Evolutionary conservation across 2,888 invertebrate genomes (phyloP).

Genomic region (Spisula solida): DNA sequence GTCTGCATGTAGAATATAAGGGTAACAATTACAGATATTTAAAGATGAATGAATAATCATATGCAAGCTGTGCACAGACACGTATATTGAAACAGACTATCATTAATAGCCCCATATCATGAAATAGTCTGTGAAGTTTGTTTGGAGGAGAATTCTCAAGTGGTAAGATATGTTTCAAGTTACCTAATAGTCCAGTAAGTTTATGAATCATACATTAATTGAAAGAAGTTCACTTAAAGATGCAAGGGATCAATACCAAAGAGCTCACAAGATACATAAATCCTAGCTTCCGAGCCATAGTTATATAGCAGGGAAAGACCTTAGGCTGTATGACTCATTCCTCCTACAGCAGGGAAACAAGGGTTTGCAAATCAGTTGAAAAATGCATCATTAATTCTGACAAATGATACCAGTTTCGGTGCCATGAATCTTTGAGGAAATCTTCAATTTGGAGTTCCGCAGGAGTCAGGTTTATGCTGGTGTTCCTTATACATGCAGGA

Average conservation of each 20-base stretch:
- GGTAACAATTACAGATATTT: no score
- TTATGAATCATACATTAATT: constrained; percentile 12
- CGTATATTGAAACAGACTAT: neutral
- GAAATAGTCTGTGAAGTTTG: constrained; percentile 1
- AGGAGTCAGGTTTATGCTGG: constrained; percentile 19
- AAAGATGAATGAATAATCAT: no score
- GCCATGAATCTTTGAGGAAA: neutral
- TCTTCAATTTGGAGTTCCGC: neutral
- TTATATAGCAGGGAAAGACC: neutral
- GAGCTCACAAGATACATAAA: neutral
- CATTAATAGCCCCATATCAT: constrained; percentile 9
- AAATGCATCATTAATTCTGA: constrained; percentile 28
- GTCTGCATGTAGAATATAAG: no score
- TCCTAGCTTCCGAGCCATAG: neutral
- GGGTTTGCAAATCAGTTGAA: constrained; percentile 23
- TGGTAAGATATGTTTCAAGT: neutral
- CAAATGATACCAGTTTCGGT: constrained; percentile 22
- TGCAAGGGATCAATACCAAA: constrained; percentile 1
- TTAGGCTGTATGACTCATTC: constrained; percentile 9
- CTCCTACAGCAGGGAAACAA: neutral
- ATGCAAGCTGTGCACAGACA: neutral
- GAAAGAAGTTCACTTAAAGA: neutral
- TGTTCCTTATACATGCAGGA: neutral
- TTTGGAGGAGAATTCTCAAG: constrained; percentile 10
- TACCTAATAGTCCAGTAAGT: neutral